Evolutionary conservation across 2,888 invertebrate species (phyloP).

Genomic region (Adela reaumurella): DNA sequence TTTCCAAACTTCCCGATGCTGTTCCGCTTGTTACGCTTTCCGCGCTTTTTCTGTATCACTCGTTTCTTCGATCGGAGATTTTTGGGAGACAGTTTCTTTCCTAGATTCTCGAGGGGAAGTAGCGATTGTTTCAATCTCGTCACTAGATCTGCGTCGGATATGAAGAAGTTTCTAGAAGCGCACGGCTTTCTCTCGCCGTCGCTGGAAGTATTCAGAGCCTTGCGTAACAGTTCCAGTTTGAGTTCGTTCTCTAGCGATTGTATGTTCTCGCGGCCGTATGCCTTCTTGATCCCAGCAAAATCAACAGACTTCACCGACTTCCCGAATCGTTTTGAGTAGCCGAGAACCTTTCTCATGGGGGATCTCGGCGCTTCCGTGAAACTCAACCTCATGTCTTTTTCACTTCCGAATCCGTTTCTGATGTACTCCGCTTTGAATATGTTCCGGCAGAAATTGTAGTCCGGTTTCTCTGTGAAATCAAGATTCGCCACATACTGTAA

Average conservation of each 20-base stretch:
- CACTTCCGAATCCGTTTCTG: conserved; percentile 41
- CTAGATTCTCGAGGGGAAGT: conserved; percentile 47
- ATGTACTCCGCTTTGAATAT: conserved; percentile 65
- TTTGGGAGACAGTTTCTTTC: conserved; percentile 57
- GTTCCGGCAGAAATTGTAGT: conserved; percentile 68
- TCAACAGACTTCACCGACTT: too few species aligned
- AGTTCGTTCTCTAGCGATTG: conserved; percentile 39
- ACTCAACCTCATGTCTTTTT: conserved; percentile 35
- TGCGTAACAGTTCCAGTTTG: conserved; percentile 39
- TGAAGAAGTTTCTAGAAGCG: conserved; percentile 42
- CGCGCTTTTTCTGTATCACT: conserved; percentile 37
- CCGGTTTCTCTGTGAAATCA: conserved; percentile 70
- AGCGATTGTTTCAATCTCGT: conserved; percentile 43
- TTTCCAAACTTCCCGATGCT: conserved; percentile 49
- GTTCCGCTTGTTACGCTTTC: conserved; percentile 38
- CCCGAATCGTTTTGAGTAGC: conserved; percentile 33
- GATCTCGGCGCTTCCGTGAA: conserved; percentile 39
- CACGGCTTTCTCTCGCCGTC: conserved; percentile 47
- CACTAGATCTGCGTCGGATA: conserved; percentile 45
- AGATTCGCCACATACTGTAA: conserved; percentile 67
- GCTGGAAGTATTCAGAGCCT: conserved; percentile 40
- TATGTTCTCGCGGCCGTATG: conserved; percentile 41
- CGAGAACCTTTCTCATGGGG: conserved; percentile 31
- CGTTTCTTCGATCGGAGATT: conserved; percentile 61
- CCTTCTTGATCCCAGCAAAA: conserved; percentile 38